Evolutionary conservation across 2,797 vertebrate species (phyloP), one percentile per base, ranked within the genome.

Genomic region (Mormyrops boulengeri): DNA sequence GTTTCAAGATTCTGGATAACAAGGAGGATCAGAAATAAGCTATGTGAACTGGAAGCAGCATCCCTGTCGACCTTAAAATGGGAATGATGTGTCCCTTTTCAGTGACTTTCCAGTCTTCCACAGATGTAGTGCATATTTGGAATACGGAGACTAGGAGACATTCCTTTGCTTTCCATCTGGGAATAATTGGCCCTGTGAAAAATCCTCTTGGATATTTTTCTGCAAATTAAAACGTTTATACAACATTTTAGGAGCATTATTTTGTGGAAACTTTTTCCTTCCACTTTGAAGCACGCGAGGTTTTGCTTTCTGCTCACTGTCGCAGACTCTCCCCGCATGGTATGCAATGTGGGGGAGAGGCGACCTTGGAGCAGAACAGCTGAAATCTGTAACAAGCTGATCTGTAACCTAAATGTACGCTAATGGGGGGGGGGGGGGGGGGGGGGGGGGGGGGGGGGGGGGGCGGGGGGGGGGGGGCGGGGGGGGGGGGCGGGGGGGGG

Each of bases 141-240:
- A 85, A 50, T 85, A 85, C 38, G 0, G 73, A 38, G 14, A 77
- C 14, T 8, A 41, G 38, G 73, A 50, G 80, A 85, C 41, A 47
- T 47, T 85, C 41, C 41, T 85, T 49, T 85, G 17, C 8, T 47
- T 85, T 92, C 93, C 94, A 93, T 47, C 80, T 85, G 80, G 80
- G 80, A 85, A 85, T 85, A 85, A 85, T 85, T 85, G n/a, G 19
- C 44, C 8, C 44, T 50, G 80, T 22, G 41, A 82, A 82, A 82
- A 44, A 82, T 82, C 5, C 34, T 82, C 34, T 19, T 82, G 73
- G 38, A 38, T 7, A 38, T 77, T 73, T 44, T 77, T 77, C 44
- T 77, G 17, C 69, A 77, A 41, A 77, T 77, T 38, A 77, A 77
- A 77, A 77, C 5, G 1, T 77, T 77, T 41, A 77, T 77, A 8